Conservation (phyloP, 2,888 invertebrate genomes). For the Kryphioiulus occultus region DNA sequence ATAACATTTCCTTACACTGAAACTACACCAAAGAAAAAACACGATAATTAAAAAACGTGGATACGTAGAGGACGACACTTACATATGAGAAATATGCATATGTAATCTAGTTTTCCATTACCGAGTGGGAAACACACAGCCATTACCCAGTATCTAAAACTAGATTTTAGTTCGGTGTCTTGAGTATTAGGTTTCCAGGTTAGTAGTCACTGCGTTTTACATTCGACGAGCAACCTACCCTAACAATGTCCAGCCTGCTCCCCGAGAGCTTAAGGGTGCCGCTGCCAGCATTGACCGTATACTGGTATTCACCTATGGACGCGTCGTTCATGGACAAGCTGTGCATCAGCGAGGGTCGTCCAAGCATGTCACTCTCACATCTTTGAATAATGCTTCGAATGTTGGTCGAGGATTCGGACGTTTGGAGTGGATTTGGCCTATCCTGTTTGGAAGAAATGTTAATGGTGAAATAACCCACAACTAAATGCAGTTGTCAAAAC, state of each 20-base stretch:
- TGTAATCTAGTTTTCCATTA: no score
- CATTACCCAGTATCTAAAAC: no score
- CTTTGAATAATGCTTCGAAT: neutral
- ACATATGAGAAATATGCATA: no score
- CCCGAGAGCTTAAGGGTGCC: conserved; percentile 86
- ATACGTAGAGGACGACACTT: no score
- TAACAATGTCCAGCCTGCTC: conserved; percentile 81
- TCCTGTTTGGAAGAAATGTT: neutral
- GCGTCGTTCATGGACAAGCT: conserved; percentile 57
- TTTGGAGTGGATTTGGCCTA: conserved; percentile 43
- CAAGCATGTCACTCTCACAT: neutral
- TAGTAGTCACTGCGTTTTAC: no score
- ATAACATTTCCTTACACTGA: no score
- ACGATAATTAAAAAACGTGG: no score
- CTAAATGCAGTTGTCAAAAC: neutral
- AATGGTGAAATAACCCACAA: no score
- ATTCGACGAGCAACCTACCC: conserved; percentile 67
- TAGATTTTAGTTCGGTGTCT: no score
- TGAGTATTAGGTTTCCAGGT: no score
- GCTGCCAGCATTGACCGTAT: conserved; percentile 83
- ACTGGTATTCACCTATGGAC: conserved; percentile 76
- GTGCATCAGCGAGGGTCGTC: conserved; percentile 53
- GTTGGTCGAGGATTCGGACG: conserved; percentile 50
- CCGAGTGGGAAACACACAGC: no score
- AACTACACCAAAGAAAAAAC: no score